A percentile compares a stretch with the other conserved stretches of the same genome.
Evolutionary conservation across 2,888 invertebrate species (phyloP).

Genomic region (Monochamus alternatus): DNA sequence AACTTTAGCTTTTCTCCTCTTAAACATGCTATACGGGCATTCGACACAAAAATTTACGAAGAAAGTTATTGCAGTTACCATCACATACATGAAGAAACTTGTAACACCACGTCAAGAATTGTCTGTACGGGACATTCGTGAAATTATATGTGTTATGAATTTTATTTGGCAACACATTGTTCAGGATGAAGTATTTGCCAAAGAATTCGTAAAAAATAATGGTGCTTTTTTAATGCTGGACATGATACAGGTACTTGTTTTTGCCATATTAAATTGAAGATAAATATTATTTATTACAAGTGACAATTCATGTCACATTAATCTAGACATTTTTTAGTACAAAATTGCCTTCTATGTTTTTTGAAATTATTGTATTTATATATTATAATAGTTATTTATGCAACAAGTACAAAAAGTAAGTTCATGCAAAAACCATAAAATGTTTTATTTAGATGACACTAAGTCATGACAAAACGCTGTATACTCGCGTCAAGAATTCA

Average conservation of each 20-base stretch:
- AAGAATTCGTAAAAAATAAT: conserved; percentile 66
- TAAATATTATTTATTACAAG: too few relatives aligned
- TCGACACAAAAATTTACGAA: neutral
- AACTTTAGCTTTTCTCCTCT: conserved; percentile 27
- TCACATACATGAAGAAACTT: conserved; percentile 51
- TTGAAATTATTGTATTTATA: too few relatives aligned
- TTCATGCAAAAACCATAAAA: too few relatives aligned
- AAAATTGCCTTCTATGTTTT: too few relatives aligned
- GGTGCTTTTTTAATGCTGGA: conserved; percentile 67
- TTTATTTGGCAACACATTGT: conserved; percentile 69
- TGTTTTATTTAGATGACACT: too few relatives aligned
- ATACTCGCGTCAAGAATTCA: too few relatives aligned
- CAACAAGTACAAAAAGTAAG: too few relatives aligned
- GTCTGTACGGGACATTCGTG: conserved; percentile 64
- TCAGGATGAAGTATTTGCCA: conserved; percentile 56
- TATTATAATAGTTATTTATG: too few relatives aligned
- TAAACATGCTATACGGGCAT: conserved; percentile 12
- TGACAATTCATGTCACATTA: too few relatives aligned
- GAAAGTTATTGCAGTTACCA: conserved; percentile 17
- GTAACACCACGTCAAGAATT: conserved; percentile 57
- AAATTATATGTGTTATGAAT: conserved; percentile 67
- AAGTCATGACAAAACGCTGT: too few relatives aligned
- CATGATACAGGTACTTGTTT: conserved; percentile 62
- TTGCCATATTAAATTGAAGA: too few relatives aligned
- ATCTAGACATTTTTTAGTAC: too few relatives aligned